Base-by-base conservation (phyloP, 2,113 vertebrate species). In the Mormyrus lacerda region DNA sequence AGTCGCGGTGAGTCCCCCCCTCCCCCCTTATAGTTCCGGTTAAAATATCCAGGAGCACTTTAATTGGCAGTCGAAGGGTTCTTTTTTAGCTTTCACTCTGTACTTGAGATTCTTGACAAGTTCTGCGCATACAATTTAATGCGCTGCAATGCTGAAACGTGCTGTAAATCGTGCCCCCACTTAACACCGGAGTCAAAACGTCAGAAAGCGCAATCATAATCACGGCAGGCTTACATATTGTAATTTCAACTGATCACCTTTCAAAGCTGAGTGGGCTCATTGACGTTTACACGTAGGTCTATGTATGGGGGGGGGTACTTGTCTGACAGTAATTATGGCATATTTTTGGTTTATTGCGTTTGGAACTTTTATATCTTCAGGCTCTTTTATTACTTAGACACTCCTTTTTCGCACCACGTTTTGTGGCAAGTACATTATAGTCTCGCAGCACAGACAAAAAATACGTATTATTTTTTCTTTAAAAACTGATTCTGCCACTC, bases 91-190 rank as follows among this genome's bases (percentile, higher is more conserved):
- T 90, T 73, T 82, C 86, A 21, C 8, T 6, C n/a, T 88, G 42
- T 85, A 9, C 11, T n/a, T 51, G n/a, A 45, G 53, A 31, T 82
- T 55, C 53, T 24, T 65, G 17, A 39, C 31, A 44, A 85, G 39
- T 58, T 45, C 15, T 88, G 82, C 45, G 31, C 27, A 73, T 85
- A 79, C 51, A n/a, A 19, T 61, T 84, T 86, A 73, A 86, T 85
- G 85, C 48, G 44, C 6, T 39, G 82, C 15, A 58, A 42, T 82
- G 15, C 83, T 53, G 85, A 65, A 87, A 15, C 35, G 35, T 44
- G 31, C 39, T 39, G 69, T 39, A 76, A 76, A 76, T 39, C 31
- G 35, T 19, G 73, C 31, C 31, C 73, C 13, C 73, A 17, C 35
- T 39, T 76, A 39, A 65, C 61, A 65, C n/a, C 31, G 35, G 31